Base-by-base conservation (phyloP, 1,140 invertebrate species). In the Matsumurasca onukii region DNA sequence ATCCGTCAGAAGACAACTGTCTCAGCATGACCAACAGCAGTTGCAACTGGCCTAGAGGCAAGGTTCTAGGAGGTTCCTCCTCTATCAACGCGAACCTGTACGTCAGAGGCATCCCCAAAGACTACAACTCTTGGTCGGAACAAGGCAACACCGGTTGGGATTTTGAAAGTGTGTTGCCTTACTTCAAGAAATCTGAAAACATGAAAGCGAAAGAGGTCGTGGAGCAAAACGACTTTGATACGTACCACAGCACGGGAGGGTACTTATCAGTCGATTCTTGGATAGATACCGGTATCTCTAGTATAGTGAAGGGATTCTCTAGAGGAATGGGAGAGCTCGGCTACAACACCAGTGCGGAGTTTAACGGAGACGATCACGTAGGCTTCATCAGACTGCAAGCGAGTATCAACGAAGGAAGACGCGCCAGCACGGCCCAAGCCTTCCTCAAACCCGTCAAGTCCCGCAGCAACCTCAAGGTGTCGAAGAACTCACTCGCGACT, bases 1-100 rank as follows among this genome's bases (percentile, higher is more conserved):
- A 85, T 79, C 61, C 80, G 20, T 89, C 90, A 72, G 83, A 84
- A 61, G 78, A 82, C 63, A 85, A 83, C 29, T 88, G 87, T 77
- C 64, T 62, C 66, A 83, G 82, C 0, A 78, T 85, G 74, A 79
- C 79, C 0, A 76, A 82, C 52, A 71, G 75, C 24, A 34, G 39
- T n/a, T 88, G 87, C 73, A 81, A 79, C 22, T 83, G 85, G 80
- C 85, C 86, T 0, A 76, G 85, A 39, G 88, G 87, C 1, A 86
- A 82, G 74, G 85, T 82, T 0, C 73, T 91, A 0, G 93, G 93
- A 1, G 93, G 93, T 0, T 85, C 86, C 0, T 90, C 88, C 24
- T 86, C 90, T 1, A 85, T 95, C 20, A 95, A 96, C 76, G 92
- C 88, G 57, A 93, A 95, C 25, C 95, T 94, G n/a, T 95, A 95